Base-by-base conservation (phyloP, 2,888 invertebrate species). In the Lasiommata megera region DNA sequence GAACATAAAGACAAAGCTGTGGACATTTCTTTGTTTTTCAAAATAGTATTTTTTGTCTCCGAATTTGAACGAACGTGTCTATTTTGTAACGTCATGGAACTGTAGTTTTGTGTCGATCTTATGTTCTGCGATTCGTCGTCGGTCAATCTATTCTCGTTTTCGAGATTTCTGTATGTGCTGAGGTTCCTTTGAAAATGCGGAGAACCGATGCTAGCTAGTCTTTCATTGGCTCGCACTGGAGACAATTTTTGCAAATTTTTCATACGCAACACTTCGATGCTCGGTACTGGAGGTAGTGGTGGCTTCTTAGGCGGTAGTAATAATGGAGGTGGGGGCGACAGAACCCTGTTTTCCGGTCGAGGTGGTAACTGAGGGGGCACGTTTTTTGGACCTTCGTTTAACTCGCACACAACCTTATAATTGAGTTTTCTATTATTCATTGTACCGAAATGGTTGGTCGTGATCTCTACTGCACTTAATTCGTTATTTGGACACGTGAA, bases 241-340 rank as follows among this genome's bases (percentile, higher is more conserved):
- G 89, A 84, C 3, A 63, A 60, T 64, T 88, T 90, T 63, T 82
- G 84, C 0, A 86, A 82, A 64, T 85, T 92, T 73, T 93, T 92
- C 71, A 92, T 82, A 70, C 93, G 82, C 66, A 93, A 74, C 6
- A 92, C 92, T 76, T 93, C 93, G 66, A 93, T 84, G 59, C 93
- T 93, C 6, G 94, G 93, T 41, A 94, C 93, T 16, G 95, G 94
- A 59, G 95, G 95, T 69, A 95, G 77, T 28, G 95, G 94, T 36
- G 95, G 95, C 79, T 95, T 95, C 73, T 94, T 94, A 8, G 94
- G 94, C 23, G 94, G 93, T 68, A 93, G 70, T 52, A 92, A 77
- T 37, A 93, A 67, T 43, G 93, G 93, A 1, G 93, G 91, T 0
- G 93, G 88, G 34, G 88, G 90, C 11, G 88, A 77, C 1, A 89